Evolutionary conservation across 2,113 vertebrate genomes (phyloP).

Genomic region (Dryoscopus gambensis): DNA sequence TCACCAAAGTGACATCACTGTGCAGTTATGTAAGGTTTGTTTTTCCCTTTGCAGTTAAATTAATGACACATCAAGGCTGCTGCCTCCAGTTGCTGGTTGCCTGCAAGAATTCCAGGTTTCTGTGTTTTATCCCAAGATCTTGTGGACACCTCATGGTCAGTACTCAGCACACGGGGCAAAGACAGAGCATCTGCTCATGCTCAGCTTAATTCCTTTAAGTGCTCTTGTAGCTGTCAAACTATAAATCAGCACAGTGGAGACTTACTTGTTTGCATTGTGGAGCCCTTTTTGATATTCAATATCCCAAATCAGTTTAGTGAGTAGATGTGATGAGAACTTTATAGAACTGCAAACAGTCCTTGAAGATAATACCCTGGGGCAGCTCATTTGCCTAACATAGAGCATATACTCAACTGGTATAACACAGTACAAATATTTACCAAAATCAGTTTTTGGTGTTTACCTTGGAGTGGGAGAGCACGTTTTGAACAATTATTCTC

Average conservation of each 20-base stretch:
- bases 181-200: not conserved
- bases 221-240: not conserved
- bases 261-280: not conserved
- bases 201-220: not conserved
- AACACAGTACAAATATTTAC: conserved; percentile 1
- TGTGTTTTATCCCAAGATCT: not conserved
- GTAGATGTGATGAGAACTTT: not conserved
- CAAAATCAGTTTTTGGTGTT: not conserved
- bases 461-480: not conserved
- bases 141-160: not conserved
- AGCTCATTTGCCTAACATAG: not conserved
- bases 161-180: not conserved
- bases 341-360: not conserved
- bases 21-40: not conserved
- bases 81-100: not conserved
- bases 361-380: not conserved
- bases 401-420: not conserved
- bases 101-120: not conserved
- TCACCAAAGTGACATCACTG: not conserved
- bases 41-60: not conserved
- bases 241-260: not conserved
- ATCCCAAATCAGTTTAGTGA: not conserved
- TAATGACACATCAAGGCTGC: not conserved
- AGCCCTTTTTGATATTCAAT: not conserved
- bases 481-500: not conserved